Evolutionary conservation across 2,888 invertebrate species (phyloP), one percentile per base, ranked within the genome.

Genomic region (Pollenia angustigena): DNA sequence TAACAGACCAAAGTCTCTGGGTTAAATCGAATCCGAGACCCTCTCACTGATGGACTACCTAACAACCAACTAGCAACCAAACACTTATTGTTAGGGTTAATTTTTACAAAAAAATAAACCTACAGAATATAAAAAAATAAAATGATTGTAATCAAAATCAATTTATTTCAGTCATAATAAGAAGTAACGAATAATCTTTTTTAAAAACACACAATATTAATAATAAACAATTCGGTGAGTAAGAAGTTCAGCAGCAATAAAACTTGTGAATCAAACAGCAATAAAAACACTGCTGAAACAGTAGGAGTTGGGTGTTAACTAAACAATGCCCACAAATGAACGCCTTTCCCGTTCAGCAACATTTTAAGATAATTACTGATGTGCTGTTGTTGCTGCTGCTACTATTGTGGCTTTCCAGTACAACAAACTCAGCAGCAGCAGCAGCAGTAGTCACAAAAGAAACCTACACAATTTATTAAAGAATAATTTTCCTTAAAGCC

Each of bases 221-320:
- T 56, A 52, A 52, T 60, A 42, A 46, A 44, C 11, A 42, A 64
- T 52, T 54, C 46, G 42, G 14, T 52, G 16, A 52, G 14, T 64
- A 52, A 82, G 40, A 80, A 58, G 44, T 42, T 40, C 23, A 52
- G 18, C 12, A 68, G 8, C 23, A 46, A 76, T 23, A 14, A 18
- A 46, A 54, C 32, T 54, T 4, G 6, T 81, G 12, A 12, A 56
- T 46, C 54, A 11, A 16, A 46, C 69, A 62, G 32, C 9, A 56
- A n/a, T 32, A 54, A 48, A 54, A 62, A 18, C 60, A 62, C 7
- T 18, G 32, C 42, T 68, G 9, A 81, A 68, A 81, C 86, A 81
- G 86, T 87, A 84, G 86, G 84, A 87, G 86, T 84, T 87, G 83
- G 86, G 86, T 81, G 86, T 87, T 87, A 87, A 80, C 83, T 18